Evolutionary conservation across 2,797 vertebrate genomes (phyloP), one percentile per base, ranked within the genome.

Genomic region (Malacoraja senta): DNA sequence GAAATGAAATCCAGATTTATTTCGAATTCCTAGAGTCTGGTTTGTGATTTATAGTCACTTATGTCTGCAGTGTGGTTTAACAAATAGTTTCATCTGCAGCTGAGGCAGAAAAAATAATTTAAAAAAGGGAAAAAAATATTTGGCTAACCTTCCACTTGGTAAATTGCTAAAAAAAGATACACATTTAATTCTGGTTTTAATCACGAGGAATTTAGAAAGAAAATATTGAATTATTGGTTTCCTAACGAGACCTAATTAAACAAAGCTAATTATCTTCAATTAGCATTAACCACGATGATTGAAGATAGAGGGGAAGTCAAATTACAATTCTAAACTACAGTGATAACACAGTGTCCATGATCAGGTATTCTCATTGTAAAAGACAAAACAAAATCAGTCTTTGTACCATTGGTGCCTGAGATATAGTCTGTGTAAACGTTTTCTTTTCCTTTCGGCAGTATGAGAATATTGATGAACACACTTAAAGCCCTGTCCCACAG

Each of bases 81-180:
- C 90, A 92, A 92, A 92, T 58, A 92, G 72, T 71, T 92, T 13
- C 71, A 92, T n/a, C 84, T 88, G 32, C 84, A 88, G 84, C n/a
- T 68, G 19, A 68, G 58, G 17, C 63, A 88, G 61, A 88, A 88
- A 88, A 21, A n/a, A 9, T n/a, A 65, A 88, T 68, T 21, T 26
- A 74, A 32, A 35, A 35, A 21, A 2, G 84, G n/a, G 24, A 21
- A 3, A 61, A 88, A 32, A 35, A 38, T 35, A 88, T 35, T 65
- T 68, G 84, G 84, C 65, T 35, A 21, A 68, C 17, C 63, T 88
- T 68, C 63, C 63, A 19, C 21, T 88, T 88, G n/a, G 17, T 19
- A 35, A 21, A 32, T 88, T 35, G 7, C 35, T 88, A 19, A 7
- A 53, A 53, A 53, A 32, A 68, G 84, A 32, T 68, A 63, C 32